Percentiles rank a stretch among this genome's conserved stretches.
phyloP scores from a whole-genome alignment of 1,140 invertebrate species.

The Uloborus diversus region DNA sequence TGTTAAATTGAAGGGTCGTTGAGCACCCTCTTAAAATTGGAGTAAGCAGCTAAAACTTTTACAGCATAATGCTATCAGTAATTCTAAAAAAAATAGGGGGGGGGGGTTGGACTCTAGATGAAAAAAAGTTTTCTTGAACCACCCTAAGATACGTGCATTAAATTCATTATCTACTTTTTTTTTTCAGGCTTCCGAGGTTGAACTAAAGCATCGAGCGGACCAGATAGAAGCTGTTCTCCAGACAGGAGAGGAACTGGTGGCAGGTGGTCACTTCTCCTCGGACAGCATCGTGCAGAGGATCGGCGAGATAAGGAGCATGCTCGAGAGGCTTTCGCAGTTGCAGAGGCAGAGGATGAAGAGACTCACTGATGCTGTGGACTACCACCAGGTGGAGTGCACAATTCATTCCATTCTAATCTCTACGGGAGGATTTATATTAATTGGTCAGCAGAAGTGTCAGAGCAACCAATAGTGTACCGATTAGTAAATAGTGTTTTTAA shows the following conservation, averaged over 20 bases:
- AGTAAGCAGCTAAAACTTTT: too few species aligned
- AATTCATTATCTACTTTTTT: too few species aligned
- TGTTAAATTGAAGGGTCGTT: too few species aligned
- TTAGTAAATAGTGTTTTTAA: too few species aligned
- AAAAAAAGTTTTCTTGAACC: too few species aligned
- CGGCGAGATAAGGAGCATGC: constrained; percentile 90
- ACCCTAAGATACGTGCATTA: too few species aligned
- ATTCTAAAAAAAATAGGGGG: too few species aligned
- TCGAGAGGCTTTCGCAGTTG: constrained; percentile 92
- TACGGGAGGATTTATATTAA: not conserved
- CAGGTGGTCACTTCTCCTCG: constrained; percentile 90
- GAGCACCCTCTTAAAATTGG: too few species aligned
- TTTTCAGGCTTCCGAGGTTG: constrained; percentile 87
- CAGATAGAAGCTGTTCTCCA: constrained; percentile 89
- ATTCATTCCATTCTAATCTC: too few species aligned
- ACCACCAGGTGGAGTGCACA: constrained; percentile 83
- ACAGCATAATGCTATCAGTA: too few species aligned
- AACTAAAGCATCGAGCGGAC: constrained; percentile 90
- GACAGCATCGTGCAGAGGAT: constrained; percentile 93
- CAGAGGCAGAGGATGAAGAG: constrained; percentile 89
- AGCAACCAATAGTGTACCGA: too few species aligned
- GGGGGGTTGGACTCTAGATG: too few species aligned
- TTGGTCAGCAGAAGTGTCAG: not conserved
- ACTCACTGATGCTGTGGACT: constrained; percentile 95
- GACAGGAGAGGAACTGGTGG: constrained; percentile 91